Conservation (phyloP, 2,113 vertebrate species). For the Aegotheles bennettii region DNA sequence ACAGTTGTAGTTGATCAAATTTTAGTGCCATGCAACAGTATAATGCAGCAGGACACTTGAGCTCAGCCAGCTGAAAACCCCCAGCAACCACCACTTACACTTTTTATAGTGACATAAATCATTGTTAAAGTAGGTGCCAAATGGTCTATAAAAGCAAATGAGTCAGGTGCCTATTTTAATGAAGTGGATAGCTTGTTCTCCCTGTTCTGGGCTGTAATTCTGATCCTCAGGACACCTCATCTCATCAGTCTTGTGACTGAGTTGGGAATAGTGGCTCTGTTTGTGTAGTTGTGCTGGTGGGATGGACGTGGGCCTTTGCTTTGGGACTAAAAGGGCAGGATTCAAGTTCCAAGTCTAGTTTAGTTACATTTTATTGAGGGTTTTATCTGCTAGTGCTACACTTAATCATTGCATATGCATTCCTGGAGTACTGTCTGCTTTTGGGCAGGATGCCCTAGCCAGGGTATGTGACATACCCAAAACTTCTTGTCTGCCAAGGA, state of each 20-base stretch:
- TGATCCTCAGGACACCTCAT: neutral
- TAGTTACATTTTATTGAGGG: neutral
- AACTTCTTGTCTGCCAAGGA: neutral
- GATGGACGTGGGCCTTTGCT: neutral
- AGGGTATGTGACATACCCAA: neutral
- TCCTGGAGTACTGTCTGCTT: neutral
- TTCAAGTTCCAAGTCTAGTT: neutral
- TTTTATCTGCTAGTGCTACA: neutral
- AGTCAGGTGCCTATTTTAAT: neutral
- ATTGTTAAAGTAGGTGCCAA: neutral
- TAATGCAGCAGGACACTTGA: neutral
- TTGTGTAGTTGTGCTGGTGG: neutral
- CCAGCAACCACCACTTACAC: neutral
- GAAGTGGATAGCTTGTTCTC: neutral
- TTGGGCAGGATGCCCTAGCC: neutral
- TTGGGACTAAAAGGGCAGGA: neutral
- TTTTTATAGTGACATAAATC: neutral
- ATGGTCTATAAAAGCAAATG: neutral
- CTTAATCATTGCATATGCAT: fast-evolving
- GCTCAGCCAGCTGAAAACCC: neutral
- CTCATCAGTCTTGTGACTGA: neutral
- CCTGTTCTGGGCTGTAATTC: neutral
- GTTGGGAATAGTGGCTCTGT: neutral
- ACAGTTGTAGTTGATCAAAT: neutral
- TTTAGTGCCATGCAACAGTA: neutral